phyloP scores from a whole-genome alignment of 2,113 vertebrate genomes.

The Myrmophylax atrothorax region DNA sequence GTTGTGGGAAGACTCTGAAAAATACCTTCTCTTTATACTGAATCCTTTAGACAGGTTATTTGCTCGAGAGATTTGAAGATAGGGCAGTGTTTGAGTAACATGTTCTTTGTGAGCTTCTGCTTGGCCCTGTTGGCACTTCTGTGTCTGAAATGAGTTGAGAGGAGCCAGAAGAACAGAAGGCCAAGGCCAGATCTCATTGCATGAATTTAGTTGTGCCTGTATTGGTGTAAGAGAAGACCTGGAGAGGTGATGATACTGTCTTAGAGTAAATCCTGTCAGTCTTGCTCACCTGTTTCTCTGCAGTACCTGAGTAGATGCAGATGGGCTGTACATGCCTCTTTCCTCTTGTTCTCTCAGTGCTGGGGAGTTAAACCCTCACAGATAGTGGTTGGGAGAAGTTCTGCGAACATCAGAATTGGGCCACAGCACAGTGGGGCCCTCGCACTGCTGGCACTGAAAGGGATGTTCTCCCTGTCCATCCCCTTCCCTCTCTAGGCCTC shows the following conservation, averaged over 20 bases:
- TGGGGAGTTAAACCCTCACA: neutral
- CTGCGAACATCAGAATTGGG: neutral
- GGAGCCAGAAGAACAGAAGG: neutral
- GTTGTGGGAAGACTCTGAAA: neutral
- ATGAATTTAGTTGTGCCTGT: neutral
- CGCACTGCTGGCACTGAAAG: neutral
- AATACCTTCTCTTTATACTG: neutral
- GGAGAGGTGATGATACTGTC: neutral
- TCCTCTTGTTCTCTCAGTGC: neutral
- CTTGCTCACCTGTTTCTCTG: neutral
- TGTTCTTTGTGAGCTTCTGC: neutral
- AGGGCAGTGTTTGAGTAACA: neutral
- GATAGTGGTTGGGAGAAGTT: neutral
- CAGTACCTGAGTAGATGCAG: neutral
- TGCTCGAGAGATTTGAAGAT: neutral
- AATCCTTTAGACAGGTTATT: neutral
- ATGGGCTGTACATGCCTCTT: neutral
- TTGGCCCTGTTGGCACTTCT: neutral
- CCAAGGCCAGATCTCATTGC: neutral
- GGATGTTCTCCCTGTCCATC: neutral
- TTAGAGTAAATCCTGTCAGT: neutral
- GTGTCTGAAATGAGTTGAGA: neutral
- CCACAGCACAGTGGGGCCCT: neutral
- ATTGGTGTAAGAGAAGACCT: neutral
- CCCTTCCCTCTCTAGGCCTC: neutral